Conservation (phyloP, 2,888 invertebrate species). For the Alentia gelatinosa region DNA sequence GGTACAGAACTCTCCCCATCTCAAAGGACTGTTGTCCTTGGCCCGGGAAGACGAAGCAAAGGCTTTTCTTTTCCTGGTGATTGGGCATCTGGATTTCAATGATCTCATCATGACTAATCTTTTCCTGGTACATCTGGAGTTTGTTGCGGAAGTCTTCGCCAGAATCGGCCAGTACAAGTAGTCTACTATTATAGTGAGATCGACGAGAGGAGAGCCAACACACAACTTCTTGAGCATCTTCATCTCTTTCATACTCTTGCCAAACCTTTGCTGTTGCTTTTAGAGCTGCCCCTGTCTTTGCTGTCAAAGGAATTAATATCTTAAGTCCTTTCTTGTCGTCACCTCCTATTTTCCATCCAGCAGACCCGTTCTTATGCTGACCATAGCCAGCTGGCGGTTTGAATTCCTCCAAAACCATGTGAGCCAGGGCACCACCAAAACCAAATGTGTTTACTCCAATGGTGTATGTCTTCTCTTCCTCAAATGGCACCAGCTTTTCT, state of each 20-base stretch:
- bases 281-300: slow-evolving; percentile 58
- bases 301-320: slow-evolving; percentile 56
- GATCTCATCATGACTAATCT: slow-evolving; percentile 41
- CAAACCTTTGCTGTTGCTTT: slow-evolving; percentile 49
- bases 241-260: slow-evolving; percentile 47
- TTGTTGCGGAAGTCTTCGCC: slow-evolving; percentile 48
- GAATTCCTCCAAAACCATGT: slow-evolving; percentile 61
- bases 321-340: slow-evolving; percentile 31
- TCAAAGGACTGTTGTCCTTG: slow-evolving; percentile 61
- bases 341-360: slow-evolving; percentile 59
- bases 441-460: slow-evolving; percentile 60
- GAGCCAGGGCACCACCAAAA: slow-evolving; percentile 61
- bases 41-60: slow-evolving; percentile 63
- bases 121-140: slow-evolving; percentile 43
- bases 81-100: slow-evolving; percentile 43
- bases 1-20: slow-evolving; percentile 61
- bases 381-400: background rate
- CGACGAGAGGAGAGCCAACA: slow-evolving; percentile 55
- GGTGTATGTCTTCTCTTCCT: slow-evolving; percentile 45
- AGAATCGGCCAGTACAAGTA: slow-evolving; percentile 58
- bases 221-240: slow-evolving; percentile 58
- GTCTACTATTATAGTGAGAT: slow-evolving; percentile 54
- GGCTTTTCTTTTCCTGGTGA: slow-evolving; percentile 18
- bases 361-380: background rate
- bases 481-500: slow-evolving; percentile 40